Evolutionary conservation across 2,888 invertebrate species (phyloP).

Genomic region (Margaritifera margaritifera): DNA sequence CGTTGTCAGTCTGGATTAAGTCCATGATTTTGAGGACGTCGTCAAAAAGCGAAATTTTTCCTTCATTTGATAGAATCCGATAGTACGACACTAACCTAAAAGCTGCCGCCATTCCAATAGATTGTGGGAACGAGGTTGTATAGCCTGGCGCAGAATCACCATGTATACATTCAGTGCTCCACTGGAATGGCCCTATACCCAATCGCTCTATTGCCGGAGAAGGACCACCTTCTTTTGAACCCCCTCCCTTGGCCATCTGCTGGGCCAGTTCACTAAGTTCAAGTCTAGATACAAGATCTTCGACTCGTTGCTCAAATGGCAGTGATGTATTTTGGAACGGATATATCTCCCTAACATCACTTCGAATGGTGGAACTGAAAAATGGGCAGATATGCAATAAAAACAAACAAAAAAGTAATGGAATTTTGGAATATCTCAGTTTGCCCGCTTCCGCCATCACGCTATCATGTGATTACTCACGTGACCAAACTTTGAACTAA

Average conservation of each 20-base stretch:
- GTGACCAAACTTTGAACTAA: no score
- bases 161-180: conserved; percentile 61
- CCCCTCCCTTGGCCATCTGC: conserved; percentile 47
- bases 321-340: conserved; percentile 63
- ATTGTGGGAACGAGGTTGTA: conserved; percentile 61
- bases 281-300: conserved; percentile 56
- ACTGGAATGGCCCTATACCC: conserved; percentile 54
- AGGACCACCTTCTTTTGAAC: conserved; percentile 40
- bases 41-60: no score
- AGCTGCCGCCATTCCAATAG: conserved; percentile 58
- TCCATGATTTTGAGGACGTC: no score
- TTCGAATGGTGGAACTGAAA: no score
- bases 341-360: not conserved
- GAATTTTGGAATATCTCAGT: no score
- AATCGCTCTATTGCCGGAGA: conserved; percentile 53
- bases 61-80: no score
- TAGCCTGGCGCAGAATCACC: conserved; percentile 54
- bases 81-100: conserved; percentile 46
- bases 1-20: no score
- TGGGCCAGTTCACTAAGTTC: conserved; percentile 52
- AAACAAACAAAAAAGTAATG: no score
- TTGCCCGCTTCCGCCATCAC: no score
- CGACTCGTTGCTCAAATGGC: conserved; percentile 53
- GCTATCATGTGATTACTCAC: no score
- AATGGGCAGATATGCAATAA: no score